A percentile compares a stretch with the other conserved stretches of the same genome.
These are phyloP conservation scores for Hanleya hanleyi DNA, from an alignment of 2,888 invertebrate genomes.

Conservation along the genomic window DNA sequence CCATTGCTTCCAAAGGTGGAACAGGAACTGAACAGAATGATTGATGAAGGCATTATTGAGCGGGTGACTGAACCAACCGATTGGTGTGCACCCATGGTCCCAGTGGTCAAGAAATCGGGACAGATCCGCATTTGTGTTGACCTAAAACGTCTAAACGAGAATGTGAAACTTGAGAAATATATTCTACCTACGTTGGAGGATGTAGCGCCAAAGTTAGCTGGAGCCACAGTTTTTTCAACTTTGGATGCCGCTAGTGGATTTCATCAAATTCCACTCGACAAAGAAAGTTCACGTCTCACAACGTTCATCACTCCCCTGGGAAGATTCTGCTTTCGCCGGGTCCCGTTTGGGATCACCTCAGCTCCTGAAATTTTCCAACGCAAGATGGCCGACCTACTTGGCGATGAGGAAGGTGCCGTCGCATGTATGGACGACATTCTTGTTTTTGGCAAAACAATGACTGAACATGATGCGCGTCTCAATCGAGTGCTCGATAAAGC, in stretches of 20 bases:
- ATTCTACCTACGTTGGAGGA: slow-evolving; percentile 31
- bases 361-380: slow-evolving; percentile 25
- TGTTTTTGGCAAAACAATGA: slow-evolving; percentile 14
- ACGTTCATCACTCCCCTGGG: slow-evolving; percentile 29
- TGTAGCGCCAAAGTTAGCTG: slow-evolving; percentile 22
- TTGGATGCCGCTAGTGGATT: slow-evolving; percentile 16
- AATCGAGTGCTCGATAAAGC: background rate
- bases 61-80: slow-evolving; percentile 33
- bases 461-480: background rate
- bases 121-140: slow-evolving; percentile 35
- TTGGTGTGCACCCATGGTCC: slow-evolving; percentile 34
- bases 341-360: slow-evolving; percentile 22
- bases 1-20: slow-evolving; percentile 24
- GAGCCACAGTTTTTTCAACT: slow-evolving; percentile 21
- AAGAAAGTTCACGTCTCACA: slow-evolving; percentile 14
- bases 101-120: slow-evolving; percentile 31
- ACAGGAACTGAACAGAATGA: slow-evolving; percentile 31
- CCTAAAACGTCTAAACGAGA: slow-evolving; percentile 25
- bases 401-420: slow-evolving; percentile 2
- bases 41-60: slow-evolving; percentile 26
- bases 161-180: slow-evolving; percentile 29
- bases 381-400: slow-evolving; percentile 20
- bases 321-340: slow-evolving; percentile 4
- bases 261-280: slow-evolving; percentile 18
- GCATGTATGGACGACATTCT: slow-evolving; percentile 28